Base-by-base conservation (phyloP, 2,888 invertebrate genomes). In the Ligdia adustata region DNA sequence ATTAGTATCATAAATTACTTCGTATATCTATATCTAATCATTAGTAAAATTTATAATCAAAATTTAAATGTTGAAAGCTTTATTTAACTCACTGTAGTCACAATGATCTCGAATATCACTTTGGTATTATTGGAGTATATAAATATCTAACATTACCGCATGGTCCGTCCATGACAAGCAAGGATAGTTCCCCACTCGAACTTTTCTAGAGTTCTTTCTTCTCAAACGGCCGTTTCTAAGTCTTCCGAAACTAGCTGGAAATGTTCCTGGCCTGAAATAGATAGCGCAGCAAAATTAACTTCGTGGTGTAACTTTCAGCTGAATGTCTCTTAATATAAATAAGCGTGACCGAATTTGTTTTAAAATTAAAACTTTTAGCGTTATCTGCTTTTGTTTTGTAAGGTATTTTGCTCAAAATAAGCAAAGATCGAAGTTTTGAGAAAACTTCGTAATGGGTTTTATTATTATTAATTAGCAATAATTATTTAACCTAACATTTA, bases 201-300 rank as follows among this genome's bases (percentile, higher is more conserved):
- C 38, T 39, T 12, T 14, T 37, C 24, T 9, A 35, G 31, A 50
- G 43, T 40, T 35, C n/a, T 35, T 44, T 13, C 42, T 46, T 51
- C 44, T 87, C 72, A 91, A 62, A 91, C 90, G 29, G 89, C 85
- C 49, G 91, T 91, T 76, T 88, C 90, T 59, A 88, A 73, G 65
- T 90, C 91, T 66, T 90, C 90, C 33, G 91, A 87, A 49, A 86
- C 87, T 79, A 89, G 78, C 79, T 91, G 91, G 65, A 91, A 91
- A 76, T 90, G 88, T 69, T 91, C 91, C 72, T 91, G 91, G 75
- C 90, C 91, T 91, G 84, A 60, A 88, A 86, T 49, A 55, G 52
- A 61, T 55, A 41, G 24, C 24, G 40, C 14, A 37, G 50, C 56
- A 61, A 28, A 57, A 57, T 47, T 39, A 57, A 35, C 11, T 31